Evolutionary conservation across 2,113 vertebrate genomes (phyloP).

Genomic region (Odobenus rosmarus): DNA sequence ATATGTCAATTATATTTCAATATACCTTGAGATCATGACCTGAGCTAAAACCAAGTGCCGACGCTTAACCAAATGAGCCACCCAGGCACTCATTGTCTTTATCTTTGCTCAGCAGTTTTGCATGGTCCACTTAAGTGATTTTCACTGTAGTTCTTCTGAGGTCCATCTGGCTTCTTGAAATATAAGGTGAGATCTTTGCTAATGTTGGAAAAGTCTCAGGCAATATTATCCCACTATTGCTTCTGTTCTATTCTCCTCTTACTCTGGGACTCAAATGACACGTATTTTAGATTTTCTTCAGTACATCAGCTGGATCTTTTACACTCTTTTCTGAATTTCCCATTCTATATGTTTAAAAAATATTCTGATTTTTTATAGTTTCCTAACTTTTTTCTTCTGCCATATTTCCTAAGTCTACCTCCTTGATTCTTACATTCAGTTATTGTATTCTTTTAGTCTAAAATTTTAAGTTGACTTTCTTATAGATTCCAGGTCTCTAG

Average conservation of each 20-base stretch:
- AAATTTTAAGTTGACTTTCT: not conserved
- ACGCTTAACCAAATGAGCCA: not conserved
- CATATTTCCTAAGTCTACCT: not conserved
- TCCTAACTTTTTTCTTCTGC: not conserved
- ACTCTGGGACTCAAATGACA: not conserved
- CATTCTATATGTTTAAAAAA: not conserved
- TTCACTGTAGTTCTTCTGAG: not conserved
- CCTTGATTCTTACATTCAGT: not conserved
- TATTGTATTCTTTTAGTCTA: not conserved
- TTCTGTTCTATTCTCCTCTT: not conserved
- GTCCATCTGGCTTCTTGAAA: not conserved
- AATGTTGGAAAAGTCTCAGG: not conserved
- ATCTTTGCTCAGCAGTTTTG: not conserved
- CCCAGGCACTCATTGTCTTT: not conserved
- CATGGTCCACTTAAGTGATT: not conserved
- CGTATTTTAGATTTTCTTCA: not conserved
- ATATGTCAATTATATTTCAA: not conserved
- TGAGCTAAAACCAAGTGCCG: not conserved
- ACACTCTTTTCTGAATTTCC: not conserved
- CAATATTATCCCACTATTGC: not conserved
- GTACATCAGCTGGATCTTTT: not conserved
- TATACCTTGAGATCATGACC: not conserved
- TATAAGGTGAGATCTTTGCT: not conserved
- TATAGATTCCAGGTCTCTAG: not conserved
- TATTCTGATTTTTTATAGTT: not conserved